Percentiles rank a stretch among this genome's conserved stretches.
These are phyloP conservation scores for Euthynnus affinis DNA, from an alignment of 2,797 vertebrate species.

Conservation along the genomic window DNA sequence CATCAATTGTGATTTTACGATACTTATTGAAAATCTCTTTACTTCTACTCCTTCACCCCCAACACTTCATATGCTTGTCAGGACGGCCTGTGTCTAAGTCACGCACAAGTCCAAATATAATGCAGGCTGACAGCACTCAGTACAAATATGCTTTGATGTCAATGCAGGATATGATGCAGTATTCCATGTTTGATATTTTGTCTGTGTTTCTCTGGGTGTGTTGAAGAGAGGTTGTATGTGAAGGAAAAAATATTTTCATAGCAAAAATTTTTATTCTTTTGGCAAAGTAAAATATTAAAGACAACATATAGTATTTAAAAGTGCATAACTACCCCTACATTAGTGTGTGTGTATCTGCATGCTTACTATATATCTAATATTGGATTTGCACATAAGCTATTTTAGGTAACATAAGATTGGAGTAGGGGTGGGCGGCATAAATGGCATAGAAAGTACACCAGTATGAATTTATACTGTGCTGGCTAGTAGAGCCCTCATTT, in stretches of 20 bases:
- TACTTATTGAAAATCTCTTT: constrained; percentile 31
- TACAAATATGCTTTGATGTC: constrained; percentile 49
- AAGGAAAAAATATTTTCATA: not conserved
- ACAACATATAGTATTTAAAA: not conserved
- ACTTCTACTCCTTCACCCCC: constrained; percentile 10
- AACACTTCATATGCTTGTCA: constrained; percentile 34
- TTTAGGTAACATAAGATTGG: constrained; percentile 3
- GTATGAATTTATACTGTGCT: too few species aligned
- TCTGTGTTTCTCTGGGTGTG: constrained; percentile 11
- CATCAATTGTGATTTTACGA: constrained; percentile 42
- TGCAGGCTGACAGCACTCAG: constrained; percentile 43
- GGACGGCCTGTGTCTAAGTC: constrained; percentile 14
- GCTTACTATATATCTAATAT: not conserved
- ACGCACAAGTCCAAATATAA: constrained; percentile 44
- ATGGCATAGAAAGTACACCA: too few species aligned
- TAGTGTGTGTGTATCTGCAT: not conserved
- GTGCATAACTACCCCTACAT: not conserved
- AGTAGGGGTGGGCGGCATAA: too few species aligned
- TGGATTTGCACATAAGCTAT: not conserved
- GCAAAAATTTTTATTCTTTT: not conserved
- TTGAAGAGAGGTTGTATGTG: not conserved
- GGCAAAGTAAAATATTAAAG: not conserved
- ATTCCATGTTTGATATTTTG: constrained; percentile 9
- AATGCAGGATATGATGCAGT: constrained; percentile 34
- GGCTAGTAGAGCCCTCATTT: too few species aligned